Base-by-base conservation (phyloP, 2,113 vertebrate genomes). In the Bubo bubo region DNA sequence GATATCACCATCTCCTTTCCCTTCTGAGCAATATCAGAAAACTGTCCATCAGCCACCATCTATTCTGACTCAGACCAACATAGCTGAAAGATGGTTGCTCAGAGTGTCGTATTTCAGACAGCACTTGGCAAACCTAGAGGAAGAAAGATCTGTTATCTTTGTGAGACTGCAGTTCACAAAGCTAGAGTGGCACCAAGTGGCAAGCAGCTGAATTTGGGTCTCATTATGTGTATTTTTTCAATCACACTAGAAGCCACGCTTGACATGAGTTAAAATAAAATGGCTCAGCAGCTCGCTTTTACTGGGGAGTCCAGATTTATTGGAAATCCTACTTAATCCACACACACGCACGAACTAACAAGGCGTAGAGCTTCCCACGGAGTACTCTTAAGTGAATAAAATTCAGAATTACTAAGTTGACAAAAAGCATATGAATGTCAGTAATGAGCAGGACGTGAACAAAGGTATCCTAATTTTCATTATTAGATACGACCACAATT, bases 111-210 rank as follows among this genome's bases (percentile, higher is more conserved):
- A 84, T 95, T 97, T 97, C 90, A 97, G 91, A 93, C 82, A 95
- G 86, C 76, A 83, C 73, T 49, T 63, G 79, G 82, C 90, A 96
- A 97, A 71, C 12, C 34, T 50, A 16, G 47, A 47, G 43, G 22
- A 62, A 83, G 88, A 92, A 88, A 88, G 66, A 75, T 1, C n/a
- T 39, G 52, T 64, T 67, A 52, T 72, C 93, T 49, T 55, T 28
- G 52, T 11, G 18, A 43, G 10, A 21, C 60, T 62, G 82, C 87
- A 8, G 90, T 98, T 98, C 79, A 59, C 97, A 98, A 97, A 97
- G 95, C 98, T 89, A 98, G 66, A 98, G 98, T 90, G 98, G 73
- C 98, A 98, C 98, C 98, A 97, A 98, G 98, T 97, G 98, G 98
- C 47, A 73, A 96, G 60, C 5, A 7, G n/a, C 20, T 97, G 97